phyloP scores from a whole-genome alignment of 2,888 invertebrate genomes.

The Theristus sp. region DNA sequence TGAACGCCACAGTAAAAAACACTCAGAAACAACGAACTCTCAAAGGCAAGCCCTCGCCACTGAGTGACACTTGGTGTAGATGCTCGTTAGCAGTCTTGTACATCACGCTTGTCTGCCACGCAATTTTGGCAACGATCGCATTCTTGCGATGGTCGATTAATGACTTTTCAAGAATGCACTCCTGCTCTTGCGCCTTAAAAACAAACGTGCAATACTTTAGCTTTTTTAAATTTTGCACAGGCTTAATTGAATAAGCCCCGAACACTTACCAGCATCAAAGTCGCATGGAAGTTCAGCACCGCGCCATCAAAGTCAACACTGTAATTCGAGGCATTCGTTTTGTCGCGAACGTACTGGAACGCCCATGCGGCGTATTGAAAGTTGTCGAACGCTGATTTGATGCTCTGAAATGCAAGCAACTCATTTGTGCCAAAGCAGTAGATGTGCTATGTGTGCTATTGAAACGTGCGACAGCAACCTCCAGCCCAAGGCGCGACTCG shows the following conservation, averaged over 20 bases:
- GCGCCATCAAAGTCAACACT: slow-evolving; percentile 42
- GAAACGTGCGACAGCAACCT: no score
- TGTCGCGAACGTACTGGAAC: slow-evolving; percentile 42
- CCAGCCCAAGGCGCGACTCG: slow-evolving; percentile 36
- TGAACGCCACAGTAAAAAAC: no score
- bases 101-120: background rate
- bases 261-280: slow-evolving; percentile 35
- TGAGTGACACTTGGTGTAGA: no score
- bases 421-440: no score
- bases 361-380: slow-evolving; percentile 95
- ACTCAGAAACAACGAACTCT: no score
- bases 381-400: slow-evolving; percentile 87
- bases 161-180: slow-evolving; percentile 91
- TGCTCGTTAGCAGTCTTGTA: no score
- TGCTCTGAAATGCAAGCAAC: slow-evolving; percentile 50
- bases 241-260: no score
- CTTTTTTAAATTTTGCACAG: no score
- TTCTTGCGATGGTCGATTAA: slow-evolving; percentile 83
- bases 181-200: slow-evolving; percentile 77
- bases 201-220: no score
- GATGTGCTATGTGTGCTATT: no score
- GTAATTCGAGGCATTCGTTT: slow-evolving; percentile 16
- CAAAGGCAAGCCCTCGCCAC: no score
- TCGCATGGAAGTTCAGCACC: slow-evolving; percentile 32
- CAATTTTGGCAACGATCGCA: slow-evolving; percentile 58